Evolutionary conservation across 2,797 vertebrate species (phyloP).

Genomic region (Pangasius larnaudii): DNA sequence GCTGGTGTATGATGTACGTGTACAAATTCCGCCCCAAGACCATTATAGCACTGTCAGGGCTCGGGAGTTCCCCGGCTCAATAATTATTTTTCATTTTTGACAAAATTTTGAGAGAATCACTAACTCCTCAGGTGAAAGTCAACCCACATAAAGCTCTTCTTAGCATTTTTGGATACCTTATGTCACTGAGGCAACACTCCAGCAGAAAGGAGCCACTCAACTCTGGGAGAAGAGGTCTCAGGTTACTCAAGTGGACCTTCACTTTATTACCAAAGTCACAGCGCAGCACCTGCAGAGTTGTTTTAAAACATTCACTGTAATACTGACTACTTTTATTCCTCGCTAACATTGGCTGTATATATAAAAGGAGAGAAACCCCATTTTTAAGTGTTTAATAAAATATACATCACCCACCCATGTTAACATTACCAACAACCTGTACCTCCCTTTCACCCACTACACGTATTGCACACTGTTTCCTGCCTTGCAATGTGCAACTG

Average conservation of each 20-base stretch:
- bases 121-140: not conserved
- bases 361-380: no score
- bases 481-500: not conserved
- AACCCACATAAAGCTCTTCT: not conserved
- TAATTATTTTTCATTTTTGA: no score
- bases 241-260: slow-evolving; percentile 70
- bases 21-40: no score
- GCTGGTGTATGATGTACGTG: no score
- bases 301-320: not conserved
- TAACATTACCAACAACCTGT: not conserved
- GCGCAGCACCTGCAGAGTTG: slow-evolving; percentile 78
- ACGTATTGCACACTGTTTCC: not conserved
- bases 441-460: not conserved
- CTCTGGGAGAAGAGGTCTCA: slow-evolving; percentile 79
- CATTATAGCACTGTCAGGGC: no score
- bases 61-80: no score
- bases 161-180: slow-evolving; percentile 76
- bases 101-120: not conserved
- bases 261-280: slow-evolving; percentile 85
- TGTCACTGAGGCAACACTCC: slow-evolving; percentile 84
- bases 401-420: not conserved
- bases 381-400: no score
- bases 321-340: not conserved
- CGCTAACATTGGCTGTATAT: not conserved
- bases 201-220: slow-evolving; percentile 76